phyloP scores from a whole-genome alignment of 2,888 invertebrate genomes.

The Clanis bilineata region DNA sequence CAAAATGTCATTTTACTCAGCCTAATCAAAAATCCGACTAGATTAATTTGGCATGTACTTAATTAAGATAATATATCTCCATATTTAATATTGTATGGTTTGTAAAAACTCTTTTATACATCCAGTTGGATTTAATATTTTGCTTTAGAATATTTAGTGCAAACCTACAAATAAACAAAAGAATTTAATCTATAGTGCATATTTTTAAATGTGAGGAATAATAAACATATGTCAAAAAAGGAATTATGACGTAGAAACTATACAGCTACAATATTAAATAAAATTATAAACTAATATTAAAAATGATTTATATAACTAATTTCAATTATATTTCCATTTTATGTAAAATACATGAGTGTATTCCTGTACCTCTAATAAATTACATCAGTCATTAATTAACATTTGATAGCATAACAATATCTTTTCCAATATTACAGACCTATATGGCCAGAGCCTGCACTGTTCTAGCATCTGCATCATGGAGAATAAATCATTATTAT shows the following conservation, averaged over 20 bases:
- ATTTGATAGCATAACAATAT: slow-evolving; percentile 10
- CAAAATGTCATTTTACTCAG: too few relatives aligned
- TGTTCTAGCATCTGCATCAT: slow-evolving; percentile 4
- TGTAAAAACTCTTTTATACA: too few relatives aligned
- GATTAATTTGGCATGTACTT: too few relatives aligned
- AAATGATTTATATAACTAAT: slow-evolving; percentile 29
- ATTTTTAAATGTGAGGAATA: neutral
- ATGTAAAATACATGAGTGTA: slow-evolving; percentile 33
- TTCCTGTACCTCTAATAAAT: slow-evolving; percentile 22
- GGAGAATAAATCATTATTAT: neutral
- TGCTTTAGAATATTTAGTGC: too few relatives aligned
- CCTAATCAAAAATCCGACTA: too few relatives aligned
- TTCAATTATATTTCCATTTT: slow-evolving; percentile 34
- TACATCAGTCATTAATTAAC: slow-evolving; percentile 12
- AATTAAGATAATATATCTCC: too few relatives aligned
- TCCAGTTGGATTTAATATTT: too few relatives aligned
- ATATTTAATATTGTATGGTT: too few relatives aligned
- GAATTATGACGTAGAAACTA: neutral
- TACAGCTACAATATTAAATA: neutral
- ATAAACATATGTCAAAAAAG: neutral
- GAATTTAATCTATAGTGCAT: neutral
- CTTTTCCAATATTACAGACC: neutral
- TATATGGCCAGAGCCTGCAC: neutral
- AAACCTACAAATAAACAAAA: neutral
- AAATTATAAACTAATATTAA: slow-evolving; percentile 21